A percentile compares a stretch with the other conserved stretches of the same genome.
Conservation (phyloP, 2,797 vertebrate species). For the Harpagifer antarcticus region DNA sequence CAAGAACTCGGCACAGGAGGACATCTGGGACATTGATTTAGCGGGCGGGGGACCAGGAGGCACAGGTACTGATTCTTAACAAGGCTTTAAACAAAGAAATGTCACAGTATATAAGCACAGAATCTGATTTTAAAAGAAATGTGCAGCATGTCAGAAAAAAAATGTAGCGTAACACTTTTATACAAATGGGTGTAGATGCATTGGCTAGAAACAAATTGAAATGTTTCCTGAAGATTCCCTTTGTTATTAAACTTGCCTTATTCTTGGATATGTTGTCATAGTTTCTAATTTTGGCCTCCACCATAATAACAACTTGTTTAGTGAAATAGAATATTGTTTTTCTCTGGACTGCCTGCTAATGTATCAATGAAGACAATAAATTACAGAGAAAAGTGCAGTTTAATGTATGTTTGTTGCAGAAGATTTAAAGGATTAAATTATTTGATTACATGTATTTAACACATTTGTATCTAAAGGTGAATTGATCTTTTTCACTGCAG, state of each 20-base stretch:
- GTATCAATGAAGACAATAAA: not conserved
- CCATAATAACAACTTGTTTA: too few relatives aligned
- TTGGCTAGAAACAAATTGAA: not conserved
- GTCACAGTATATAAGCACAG: slow-evolving; percentile 4
- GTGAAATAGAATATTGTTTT: too few relatives aligned
- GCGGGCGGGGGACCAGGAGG: slow-evolving; percentile 84
- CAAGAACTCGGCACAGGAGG: slow-evolving; percentile 87
- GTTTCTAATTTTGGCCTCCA: too few relatives aligned
- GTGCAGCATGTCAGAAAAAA: not conserved
- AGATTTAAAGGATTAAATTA: not conserved
- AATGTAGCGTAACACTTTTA: too few relatives aligned
- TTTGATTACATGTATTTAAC: not conserved
- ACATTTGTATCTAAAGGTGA: not conserved
- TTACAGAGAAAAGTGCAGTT: not conserved
- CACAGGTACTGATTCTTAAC: slow-evolving; percentile 67
- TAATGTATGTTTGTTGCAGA: not conserved
- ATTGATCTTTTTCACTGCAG: not conserved
- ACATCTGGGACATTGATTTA: slow-evolving; percentile 90
- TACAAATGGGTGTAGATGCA: not conserved
- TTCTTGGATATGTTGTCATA: not conserved
- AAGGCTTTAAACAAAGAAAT: not conserved
- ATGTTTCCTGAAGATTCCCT: not conserved
- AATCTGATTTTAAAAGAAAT: not conserved
- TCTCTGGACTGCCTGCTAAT: too few relatives aligned
- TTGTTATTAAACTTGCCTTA: not conserved